Conservation (phyloP, 2,113 vertebrate genomes). For the Vanacampus margaritifer region DNA sequence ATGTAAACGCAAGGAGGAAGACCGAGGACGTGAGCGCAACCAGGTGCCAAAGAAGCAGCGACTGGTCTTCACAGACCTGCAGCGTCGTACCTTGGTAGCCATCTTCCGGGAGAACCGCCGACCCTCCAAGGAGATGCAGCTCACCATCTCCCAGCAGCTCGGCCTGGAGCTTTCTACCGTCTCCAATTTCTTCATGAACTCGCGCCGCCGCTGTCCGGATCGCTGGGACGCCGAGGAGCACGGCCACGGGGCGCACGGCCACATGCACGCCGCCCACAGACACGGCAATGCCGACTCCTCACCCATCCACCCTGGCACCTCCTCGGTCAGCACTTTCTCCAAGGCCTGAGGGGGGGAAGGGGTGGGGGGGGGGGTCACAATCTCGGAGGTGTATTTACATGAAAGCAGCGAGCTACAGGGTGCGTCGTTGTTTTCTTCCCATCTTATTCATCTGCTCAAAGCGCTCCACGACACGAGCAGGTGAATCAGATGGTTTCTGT, state of each 20-base stretch:
- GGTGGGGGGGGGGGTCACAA: slow-evolving; percentile 20
- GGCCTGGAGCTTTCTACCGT: slow-evolving; percentile 95
- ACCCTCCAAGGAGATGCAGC: slow-evolving; percentile 97
- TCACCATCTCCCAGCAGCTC: slow-evolving; percentile 97
- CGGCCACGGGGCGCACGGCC: slow-evolving; percentile 51
- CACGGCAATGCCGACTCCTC: slow-evolving; percentile 67
- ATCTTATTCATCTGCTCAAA: slow-evolving; percentile 43
- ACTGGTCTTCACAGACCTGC: slow-evolving; percentile 98
- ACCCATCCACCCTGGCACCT: slow-evolving; percentile 79
- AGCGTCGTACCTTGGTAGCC: slow-evolving; percentile 95
- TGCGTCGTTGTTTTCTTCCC: slow-evolving; percentile 17
- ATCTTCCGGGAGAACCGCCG: slow-evolving; percentile 99
- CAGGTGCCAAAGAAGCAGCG: slow-evolving; percentile 97
- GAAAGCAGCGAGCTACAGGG: slow-evolving; percentile 28
- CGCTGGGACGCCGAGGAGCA: slow-evolving; percentile 81
- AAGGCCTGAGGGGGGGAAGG: slow-evolving; percentile 80
- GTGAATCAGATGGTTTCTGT: slow-evolving; percentile 40
- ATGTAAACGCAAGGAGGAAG: slow-evolving; percentile 97
- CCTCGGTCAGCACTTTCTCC: slow-evolving; percentile 84
- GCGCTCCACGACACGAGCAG: slow-evolving; percentile 30
- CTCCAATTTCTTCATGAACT: slow-evolving; percentile 99
- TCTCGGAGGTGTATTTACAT: slow-evolving; percentile 11
- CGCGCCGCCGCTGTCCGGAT: slow-evolving; percentile 90
- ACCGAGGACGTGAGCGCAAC: slow-evolving; percentile 91
- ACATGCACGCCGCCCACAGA: slow-evolving; percentile 53